A percentile compares a stretch with the other conserved stretches of the same genome.
Evolutionary conservation across 1,140 invertebrate genomes (phyloP).

Genomic region (Manduca sexta): DNA sequence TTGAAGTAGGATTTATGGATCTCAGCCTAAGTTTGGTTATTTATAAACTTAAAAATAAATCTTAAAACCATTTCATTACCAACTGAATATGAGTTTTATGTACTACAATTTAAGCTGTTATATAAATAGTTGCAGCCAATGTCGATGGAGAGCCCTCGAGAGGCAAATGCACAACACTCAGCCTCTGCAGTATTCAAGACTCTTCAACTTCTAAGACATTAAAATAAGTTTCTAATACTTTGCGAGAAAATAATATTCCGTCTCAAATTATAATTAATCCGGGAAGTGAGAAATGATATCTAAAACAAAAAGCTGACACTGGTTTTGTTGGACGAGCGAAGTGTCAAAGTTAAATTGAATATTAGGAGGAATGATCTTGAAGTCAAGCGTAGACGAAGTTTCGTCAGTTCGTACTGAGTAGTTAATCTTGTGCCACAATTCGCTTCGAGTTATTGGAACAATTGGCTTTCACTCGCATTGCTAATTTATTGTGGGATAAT

Average conservation of each 20-base stretch:
- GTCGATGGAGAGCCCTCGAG: no score
- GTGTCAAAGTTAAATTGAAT: slow-evolving; percentile 73
- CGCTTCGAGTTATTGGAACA: slow-evolving; percentile 58
- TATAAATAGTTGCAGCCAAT: no score
- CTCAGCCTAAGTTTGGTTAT: no score
- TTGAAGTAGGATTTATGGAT: no score
- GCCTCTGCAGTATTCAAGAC: background rate
- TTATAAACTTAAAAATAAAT: no score
- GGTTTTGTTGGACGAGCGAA: slow-evolving; percentile 59
- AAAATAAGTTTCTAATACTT: slow-evolving; percentile 11
- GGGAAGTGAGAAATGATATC: slow-evolving; percentile 24
- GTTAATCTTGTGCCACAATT: slow-evolving; percentile 69
- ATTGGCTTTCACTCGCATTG: slow-evolving; percentile 51
- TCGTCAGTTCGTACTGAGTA: slow-evolving; percentile 48
- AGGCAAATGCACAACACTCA: no score
- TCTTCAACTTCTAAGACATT: slow-evolving; percentile 10
- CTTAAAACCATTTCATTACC: no score
- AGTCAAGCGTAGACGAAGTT: slow-evolving; percentile 36
- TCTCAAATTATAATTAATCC: slow-evolving; percentile 39
- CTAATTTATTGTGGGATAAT: slow-evolving; percentile 40
- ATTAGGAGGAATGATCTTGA: slow-evolving; percentile 67
- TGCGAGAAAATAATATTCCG: slow-evolving; percentile 20
- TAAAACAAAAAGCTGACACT: slow-evolving; percentile 54
- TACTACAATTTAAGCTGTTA: no score
- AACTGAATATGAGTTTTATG: no score